phyloP scores from a whole-genome alignment of 2,113 vertebrate genomes.

The Acinonyx jubatus region DNA sequence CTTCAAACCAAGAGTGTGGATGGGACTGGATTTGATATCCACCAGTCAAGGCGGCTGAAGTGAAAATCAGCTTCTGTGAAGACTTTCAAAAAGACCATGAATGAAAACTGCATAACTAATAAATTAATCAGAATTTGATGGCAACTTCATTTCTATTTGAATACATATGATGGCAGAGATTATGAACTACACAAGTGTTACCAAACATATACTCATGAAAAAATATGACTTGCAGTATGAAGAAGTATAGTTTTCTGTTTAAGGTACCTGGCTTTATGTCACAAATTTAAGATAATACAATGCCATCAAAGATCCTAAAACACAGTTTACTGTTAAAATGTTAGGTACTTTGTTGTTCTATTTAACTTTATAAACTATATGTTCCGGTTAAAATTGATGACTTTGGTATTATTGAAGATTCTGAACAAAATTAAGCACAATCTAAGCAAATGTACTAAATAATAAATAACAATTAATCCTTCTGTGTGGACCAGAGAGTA shows the following conservation, averaged over 20 bases:
- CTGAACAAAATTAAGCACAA: slow-evolving; percentile 53
- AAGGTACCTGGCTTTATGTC: not conserved
- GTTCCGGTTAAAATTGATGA: slow-evolving; percentile 66
- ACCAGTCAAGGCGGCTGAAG: not conserved
- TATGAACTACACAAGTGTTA: not conserved
- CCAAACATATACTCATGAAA: not conserved
- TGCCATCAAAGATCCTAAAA: slow-evolving; percentile 50
- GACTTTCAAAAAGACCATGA: not conserved
- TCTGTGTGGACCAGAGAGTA: slow-evolving; percentile 29
- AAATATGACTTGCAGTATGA: not conserved
- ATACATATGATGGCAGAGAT: not conserved
- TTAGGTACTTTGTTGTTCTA: slow-evolving; percentile 59
- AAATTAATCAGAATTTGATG: not conserved
- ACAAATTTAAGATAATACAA: slow-evolving; percentile 42
- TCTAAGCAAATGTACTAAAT: slow-evolving; percentile 65
- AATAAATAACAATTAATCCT: slow-evolving; percentile 37
- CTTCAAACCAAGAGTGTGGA: not conserved
- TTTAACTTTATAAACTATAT: slow-evolving; percentile 63
- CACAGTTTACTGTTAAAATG: slow-evolving; percentile 67
- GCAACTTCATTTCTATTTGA: not conserved
- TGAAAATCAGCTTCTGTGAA: slow-evolving; percentile 9
- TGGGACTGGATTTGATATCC: not conserved
- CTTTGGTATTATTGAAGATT: slow-evolving; percentile 55
- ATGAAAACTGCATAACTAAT: not conserved
- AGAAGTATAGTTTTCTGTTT: not conserved